Base-by-base conservation (phyloP, 2,888 invertebrate genomes). In the Celastrina argiolus region DNA sequence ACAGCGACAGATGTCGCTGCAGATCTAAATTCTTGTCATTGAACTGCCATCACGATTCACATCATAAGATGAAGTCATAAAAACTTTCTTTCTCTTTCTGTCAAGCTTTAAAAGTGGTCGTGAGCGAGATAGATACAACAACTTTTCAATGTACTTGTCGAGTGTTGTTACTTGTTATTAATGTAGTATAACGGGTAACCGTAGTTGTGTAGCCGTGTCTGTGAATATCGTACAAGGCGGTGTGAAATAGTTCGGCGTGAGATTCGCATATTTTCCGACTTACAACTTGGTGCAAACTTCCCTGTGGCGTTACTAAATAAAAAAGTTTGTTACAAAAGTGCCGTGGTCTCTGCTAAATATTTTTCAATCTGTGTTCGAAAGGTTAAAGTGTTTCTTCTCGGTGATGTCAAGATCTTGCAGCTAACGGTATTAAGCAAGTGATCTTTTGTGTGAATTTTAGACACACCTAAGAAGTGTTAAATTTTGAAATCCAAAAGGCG, bases 401-500 rank as follows among this genome's bases (percentile, higher is more conserved):
- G 76, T 77, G 79, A 77, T 79, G 74, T 72, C 69, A 70, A 78
- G 76, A 74, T 75, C 73, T 75, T 77, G 76, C 67, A 61, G 70
- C 73, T 87, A 87, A 87, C 87, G 87, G 87, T 83, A 87, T 75
- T 73, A 73, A 73, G 74, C 74, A 81, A 75, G 77, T 83, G 83
- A 85, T 84, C 81, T 83, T 80, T 78, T 74, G 74, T 82, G 78
- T 83, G 78, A 83, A 81, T 84, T 83, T 79, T 78, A 81, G 81
- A 80, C 84, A 82, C 81, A 81, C 84, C 84, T 87, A 79, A 76
- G 68, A 75, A 74, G 75, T 74, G 83, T 79, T 78, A 78, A 81
- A 81, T 82, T 79, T 79, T 70, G 71, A 69, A 75, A 74, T 75
- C 76, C 75, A 78, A 75, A 75, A 75, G 76, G 79, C 83, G 81